Evolutionary conservation across 2,113 vertebrate species (phyloP).

Genomic region (Phrynosoma platyrhinos): DNA sequence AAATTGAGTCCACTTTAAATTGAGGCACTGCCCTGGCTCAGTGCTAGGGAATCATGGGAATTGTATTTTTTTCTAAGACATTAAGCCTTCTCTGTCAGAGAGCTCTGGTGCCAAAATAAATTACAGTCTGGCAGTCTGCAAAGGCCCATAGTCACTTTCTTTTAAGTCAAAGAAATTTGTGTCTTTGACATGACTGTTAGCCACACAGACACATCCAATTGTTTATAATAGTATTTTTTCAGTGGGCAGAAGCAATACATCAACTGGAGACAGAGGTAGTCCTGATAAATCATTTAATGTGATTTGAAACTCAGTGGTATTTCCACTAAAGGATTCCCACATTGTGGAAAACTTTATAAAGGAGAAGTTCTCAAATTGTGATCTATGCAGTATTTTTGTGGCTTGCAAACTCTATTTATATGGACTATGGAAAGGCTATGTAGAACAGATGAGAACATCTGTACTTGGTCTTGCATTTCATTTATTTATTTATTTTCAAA

Average conservation of each 20-base stretch:
- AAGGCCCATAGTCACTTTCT: background rate
- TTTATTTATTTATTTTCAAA: background rate
- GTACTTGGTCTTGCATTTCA: no score
- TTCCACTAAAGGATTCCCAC: background rate
- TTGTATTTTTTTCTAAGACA: no score
- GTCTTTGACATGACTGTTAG: background rate
- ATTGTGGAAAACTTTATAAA: background rate
- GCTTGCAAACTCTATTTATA: background rate
- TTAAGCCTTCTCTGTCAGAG: no score
- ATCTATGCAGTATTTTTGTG: background rate
- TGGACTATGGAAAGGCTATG: background rate
- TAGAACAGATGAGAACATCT: background rate
- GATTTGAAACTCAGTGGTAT: no score
- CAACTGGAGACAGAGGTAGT: background rate
- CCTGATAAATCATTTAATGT: conserved; percentile 1
- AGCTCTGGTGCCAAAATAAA: no score
- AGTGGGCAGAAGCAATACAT: background rate
- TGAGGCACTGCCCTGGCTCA: no score
- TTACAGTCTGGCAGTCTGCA: no score
- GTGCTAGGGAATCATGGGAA: no score
- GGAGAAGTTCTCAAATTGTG: background rate
- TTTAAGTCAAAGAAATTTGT: background rate
- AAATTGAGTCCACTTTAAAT: no score
- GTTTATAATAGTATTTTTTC: background rate
- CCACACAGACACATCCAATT: background rate